Evolutionary conservation across 2,797 vertebrate genomes (phyloP).

Genomic region (Selene dorsalis): DNA sequence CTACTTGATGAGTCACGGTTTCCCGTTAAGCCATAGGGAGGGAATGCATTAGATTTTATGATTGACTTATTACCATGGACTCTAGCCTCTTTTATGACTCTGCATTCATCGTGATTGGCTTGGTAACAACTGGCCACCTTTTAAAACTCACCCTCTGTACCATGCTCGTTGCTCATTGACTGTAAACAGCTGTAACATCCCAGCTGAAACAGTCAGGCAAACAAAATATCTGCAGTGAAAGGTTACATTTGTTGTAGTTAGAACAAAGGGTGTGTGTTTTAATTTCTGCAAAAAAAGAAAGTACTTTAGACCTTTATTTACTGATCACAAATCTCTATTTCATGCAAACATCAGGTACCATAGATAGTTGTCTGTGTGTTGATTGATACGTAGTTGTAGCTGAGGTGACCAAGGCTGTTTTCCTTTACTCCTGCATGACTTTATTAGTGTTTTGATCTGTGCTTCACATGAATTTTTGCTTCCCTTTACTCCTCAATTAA

Average conservation of each 20-base stretch:
- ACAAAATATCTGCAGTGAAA: background rate
- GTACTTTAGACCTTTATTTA: background rate
- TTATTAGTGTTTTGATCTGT: constrained; percentile 83
- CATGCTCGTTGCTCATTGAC: constrained; percentile 1
- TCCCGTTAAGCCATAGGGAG: constrained; percentile 28
- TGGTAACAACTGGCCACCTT: constrained; percentile 43
- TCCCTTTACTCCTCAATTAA: constrained; percentile 77
- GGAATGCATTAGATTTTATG: constrained; percentile 66
- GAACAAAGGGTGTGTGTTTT: background rate
- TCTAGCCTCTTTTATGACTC: constrained; percentile 64
- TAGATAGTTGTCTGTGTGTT: constrained; percentile 13
- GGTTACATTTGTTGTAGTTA: background rate
- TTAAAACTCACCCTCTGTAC: constrained; percentile 25
- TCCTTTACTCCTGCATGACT: constrained; percentile 80
- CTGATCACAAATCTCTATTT: background rate
- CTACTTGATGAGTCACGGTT: constrained; percentile 37
- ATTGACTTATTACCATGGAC: constrained; percentile 70
- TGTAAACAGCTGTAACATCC: constrained; percentile 36
- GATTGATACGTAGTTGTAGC: constrained; percentile 25
- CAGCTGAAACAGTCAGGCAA: constrained; percentile 4
- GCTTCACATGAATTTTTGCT: constrained; percentile 77
- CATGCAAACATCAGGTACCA: background rate
- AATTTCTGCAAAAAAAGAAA: background rate
- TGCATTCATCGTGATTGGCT: constrained; percentile 56
- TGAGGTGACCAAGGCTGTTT: constrained; percentile 73